Evolutionary conservation across 2,888 invertebrate genomes (phyloP).

Genomic region (Pyrochroa serraticornis): DNA sequence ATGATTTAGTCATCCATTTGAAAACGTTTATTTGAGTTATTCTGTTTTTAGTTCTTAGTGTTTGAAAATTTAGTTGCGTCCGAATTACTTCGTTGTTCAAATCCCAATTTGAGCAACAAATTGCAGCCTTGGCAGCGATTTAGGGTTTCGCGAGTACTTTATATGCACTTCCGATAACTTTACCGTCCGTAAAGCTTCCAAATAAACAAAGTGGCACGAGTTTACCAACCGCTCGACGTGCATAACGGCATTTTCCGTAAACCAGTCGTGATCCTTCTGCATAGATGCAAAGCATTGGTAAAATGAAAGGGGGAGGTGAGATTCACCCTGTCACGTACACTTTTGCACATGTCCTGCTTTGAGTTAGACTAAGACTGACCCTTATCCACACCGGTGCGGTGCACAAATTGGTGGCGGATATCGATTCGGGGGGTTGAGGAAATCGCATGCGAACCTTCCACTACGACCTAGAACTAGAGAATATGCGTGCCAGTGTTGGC

Average conservation of each 20-base stretch:
- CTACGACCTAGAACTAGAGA: slow-evolving; percentile 18
- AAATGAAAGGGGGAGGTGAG: neutral
- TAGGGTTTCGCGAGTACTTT: slow-evolving; percentile 24
- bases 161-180: slow-evolving; percentile 30
- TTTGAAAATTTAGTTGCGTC: neutral
- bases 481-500: slow-evolving; percentile 33
- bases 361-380: neutral
- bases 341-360: no score
- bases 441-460: slow-evolving; percentile 19
- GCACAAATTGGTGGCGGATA: slow-evolving; percentile 8
- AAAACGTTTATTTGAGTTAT: no score
- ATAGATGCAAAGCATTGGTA: neutral
- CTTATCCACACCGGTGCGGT: no score
- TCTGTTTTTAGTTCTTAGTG: no score
- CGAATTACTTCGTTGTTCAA: neutral
- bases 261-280: neutral
- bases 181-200: slow-evolving; percentile 26
- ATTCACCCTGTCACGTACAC: no score
- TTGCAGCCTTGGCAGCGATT: slow-evolving; percentile 14
- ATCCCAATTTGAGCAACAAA: slow-evolving; percentile 1
- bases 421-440: slow-evolving; percentile 9
- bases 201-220: slow-evolving; percentile 27
- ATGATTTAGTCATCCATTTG: no score
- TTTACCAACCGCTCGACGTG: slow-evolving; percentile 15
- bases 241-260: slow-evolving; percentile 6